Conservation (phyloP, 2,888 invertebrate genomes). For the Melitaea athalia region DNA sequence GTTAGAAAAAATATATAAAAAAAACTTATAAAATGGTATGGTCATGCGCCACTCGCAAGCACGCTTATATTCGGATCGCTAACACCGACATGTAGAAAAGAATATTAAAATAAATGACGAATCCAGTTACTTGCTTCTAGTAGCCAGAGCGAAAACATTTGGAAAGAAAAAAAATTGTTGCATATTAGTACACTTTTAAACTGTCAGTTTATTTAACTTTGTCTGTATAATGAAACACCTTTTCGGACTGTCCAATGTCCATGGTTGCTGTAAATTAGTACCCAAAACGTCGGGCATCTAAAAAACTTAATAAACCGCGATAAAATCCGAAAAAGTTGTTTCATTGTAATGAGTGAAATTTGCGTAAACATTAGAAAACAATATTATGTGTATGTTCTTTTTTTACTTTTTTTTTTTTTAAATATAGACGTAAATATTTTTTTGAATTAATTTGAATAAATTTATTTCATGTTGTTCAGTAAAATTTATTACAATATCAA, state of each 20-base stretch:
- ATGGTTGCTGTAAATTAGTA: no score
- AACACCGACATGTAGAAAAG: constrained; percentile 61
- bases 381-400: no score
- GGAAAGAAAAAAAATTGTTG: constrained; percentile 57
- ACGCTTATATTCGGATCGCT: constrained; percentile 57
- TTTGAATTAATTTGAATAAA: not conserved
- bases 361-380: no score
- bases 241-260: no score
- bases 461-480: not conserved
- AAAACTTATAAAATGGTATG: constrained; percentile 47
- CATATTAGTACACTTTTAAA: constrained; percentile 57
- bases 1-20: constrained; percentile 46
- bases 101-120: constrained; percentile 49
- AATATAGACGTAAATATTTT: no score
- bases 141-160: constrained; percentile 80
- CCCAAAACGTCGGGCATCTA: no score
- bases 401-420: no score
- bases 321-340: no score
- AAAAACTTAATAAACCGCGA: no score
- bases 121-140: constrained; percentile 80
- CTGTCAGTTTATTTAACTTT: constrained; percentile 20
- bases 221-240: no score
- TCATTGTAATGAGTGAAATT: no score
- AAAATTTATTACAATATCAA: not conserved
- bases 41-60: constrained; percentile 72